phyloP scores from a whole-genome alignment of 2,113 vertebrate genomes.

The Saguinus midas region DNA sequence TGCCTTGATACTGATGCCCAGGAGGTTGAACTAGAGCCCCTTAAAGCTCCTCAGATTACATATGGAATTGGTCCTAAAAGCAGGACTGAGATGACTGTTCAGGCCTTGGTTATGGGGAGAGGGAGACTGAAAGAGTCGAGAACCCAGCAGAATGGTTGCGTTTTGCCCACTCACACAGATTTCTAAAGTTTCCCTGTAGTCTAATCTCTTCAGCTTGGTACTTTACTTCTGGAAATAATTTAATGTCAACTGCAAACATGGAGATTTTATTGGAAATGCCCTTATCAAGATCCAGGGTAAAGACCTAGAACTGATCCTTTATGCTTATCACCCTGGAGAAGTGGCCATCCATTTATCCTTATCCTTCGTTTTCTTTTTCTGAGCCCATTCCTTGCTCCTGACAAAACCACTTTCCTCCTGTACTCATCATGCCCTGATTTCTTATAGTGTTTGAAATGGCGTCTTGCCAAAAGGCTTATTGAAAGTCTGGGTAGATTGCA shows the following conservation, averaged over 20 bases:
- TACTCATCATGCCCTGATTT: conserved; percentile 49
- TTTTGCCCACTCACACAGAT: neutral
- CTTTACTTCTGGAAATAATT: conserved; percentile 52
- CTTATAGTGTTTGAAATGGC: conserved; percentile 71
- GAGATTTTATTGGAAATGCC: conserved; percentile 46
- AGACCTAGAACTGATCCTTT: neutral
- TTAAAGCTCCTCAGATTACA: neutral
- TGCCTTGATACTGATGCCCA: neutral
- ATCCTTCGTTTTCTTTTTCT: conserved; percentile 33
- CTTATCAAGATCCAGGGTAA: conserved; percentile 27
- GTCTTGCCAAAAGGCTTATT: conserved; percentile 73
- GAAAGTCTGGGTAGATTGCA: conserved; percentile 74
- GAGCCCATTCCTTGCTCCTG: conserved; percentile 12
- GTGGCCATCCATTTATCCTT: neutral
- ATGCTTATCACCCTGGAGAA: neutral
- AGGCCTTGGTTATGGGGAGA: neutral
- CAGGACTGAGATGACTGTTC: neutral
- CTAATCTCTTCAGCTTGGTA: neutral
- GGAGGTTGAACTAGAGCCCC: neutral
- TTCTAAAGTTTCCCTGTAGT: neutral
- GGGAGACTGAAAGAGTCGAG: neutral
- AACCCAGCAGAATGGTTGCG: fast-evolving
- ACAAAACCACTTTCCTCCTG: neutral
- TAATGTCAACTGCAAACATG: neutral
- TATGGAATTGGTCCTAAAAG: neutral